These are phyloP conservation scores for Sebastes taczanowskii DNA, from an alignment of 2,797 vertebrate species.

Conservation along the genomic window DNA sequence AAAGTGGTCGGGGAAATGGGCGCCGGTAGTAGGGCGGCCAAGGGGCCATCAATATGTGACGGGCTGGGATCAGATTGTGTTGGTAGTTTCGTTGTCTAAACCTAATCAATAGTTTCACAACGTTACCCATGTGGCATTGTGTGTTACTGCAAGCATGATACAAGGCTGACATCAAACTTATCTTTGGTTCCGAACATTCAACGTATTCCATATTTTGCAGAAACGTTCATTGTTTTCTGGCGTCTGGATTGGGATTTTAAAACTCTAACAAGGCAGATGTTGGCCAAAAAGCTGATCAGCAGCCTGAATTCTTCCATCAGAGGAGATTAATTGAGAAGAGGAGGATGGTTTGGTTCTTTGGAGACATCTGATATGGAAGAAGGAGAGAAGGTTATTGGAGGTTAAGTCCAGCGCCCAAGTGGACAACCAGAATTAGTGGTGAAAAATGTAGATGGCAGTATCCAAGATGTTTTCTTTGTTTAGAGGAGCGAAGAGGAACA, in stretches of 20 bases:
- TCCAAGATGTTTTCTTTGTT: conserved; percentile 7
- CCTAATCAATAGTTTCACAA: too few species aligned
- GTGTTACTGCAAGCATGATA: too few species aligned
- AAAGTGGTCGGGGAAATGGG: too few species aligned
- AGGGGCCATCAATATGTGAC: too few species aligned
- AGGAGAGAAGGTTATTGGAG: conserved; percentile 3
- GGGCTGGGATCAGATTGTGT: too few species aligned
- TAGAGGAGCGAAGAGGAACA: conserved; percentile 3
- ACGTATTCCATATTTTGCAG: too few species aligned
- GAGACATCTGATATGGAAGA: neutral
- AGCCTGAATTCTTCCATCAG: conserved; percentile 45
- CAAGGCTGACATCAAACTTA: too few species aligned
- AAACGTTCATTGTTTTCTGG: neutral
- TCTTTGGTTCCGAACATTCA: too few species aligned
- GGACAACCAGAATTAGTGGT: neutral
- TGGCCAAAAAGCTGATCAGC: conserved; percentile 41
- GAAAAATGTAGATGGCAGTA: neutral
- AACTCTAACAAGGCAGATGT: conserved; percentile 41
- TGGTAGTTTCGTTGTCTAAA: too few species aligned
- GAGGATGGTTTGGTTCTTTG: conserved; percentile 5
- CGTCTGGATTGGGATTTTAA: neutral
- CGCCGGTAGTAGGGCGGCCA: fast-evolving
- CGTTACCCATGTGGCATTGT: too few species aligned
- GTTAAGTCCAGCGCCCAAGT: neutral
- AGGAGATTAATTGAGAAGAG: conserved; percentile 63